Percentiles rank a stretch among this genome's conserved stretches.
Evolutionary conservation across 2,888 invertebrate species (phyloP).

Genomic region (Thereva nobilitata): DNA sequence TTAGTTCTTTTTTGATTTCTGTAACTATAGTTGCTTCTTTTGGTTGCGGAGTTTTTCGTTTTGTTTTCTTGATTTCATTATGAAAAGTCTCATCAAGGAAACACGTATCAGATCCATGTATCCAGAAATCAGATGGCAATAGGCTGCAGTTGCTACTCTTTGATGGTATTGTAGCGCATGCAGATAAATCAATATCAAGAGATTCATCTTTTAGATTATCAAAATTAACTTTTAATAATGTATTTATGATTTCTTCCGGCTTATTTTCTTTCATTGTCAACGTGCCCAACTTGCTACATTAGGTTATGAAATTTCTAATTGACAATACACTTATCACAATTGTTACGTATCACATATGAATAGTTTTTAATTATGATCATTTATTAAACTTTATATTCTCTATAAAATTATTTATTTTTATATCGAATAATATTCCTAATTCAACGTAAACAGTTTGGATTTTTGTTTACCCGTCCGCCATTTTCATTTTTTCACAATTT

Average conservation of each 20-base stretch:
- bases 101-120: not conserved
- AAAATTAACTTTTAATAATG: slow-evolving; percentile 54
- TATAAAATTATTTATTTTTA: slow-evolving; percentile 9
- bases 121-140: slow-evolving; percentile 52
- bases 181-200: slow-evolving; percentile 54
- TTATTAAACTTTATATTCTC: slow-evolving; percentile 18
- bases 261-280: slow-evolving; percentile 43
- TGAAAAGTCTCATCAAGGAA: slow-evolving; percentile 1
- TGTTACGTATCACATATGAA: slow-evolving; percentile 37
- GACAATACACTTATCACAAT: slow-evolving; percentile 39
- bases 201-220: slow-evolving; percentile 58
- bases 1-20: not conserved
- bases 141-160: slow-evolving; percentile 47
- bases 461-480: slow-evolving; percentile 52
- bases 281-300: slow-evolving; percentile 6
- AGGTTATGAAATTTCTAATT: slow-evolving; percentile 36
- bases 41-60: not conserved
- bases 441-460: slow-evolving; percentile 37
- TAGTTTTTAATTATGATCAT: slow-evolving; percentile 8
- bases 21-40: slow-evolving; percentile 11
- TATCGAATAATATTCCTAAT: slow-evolving; percentile 14
- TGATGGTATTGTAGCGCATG: slow-evolving; percentile 55
- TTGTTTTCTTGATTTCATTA: slow-evolving; percentile 5
- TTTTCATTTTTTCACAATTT: slow-evolving; percentile 45
- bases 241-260: slow-evolving; percentile 53